Base-by-base conservation (phyloP, 2,113 vertebrate species). In the Blennius ocellaris region DNA sequence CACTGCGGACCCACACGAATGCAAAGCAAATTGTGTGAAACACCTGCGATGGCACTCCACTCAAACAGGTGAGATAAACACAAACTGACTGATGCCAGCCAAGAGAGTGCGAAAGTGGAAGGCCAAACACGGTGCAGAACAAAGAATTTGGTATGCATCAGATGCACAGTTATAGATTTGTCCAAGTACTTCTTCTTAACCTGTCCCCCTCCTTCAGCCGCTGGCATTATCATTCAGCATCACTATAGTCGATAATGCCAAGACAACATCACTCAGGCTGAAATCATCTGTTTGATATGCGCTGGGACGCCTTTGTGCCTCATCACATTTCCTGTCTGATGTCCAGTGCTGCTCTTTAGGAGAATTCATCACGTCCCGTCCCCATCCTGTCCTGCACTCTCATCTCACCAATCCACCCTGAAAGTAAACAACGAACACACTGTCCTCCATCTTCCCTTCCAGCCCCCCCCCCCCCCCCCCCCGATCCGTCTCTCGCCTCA, bases 251-350 rank as follows among this genome's bases (percentile, higher is more conserved):
- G 30, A 84, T 88, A 87, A 87, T 75, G 83, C 61, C 78, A 73
- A 72, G 84, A 69, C 73, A 69, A 72, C 70, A 83, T 82, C 74
- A 72, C 53, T 89, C 82, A 69, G 61, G 65, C 78, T 78, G 64
- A 72, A 87, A 86, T 80, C 80, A 69, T 87, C 84, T 87, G 81
- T 70, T 89, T 90, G 81, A 83, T 87, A 90, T 89, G 79, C 84
- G n/a, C 64, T 30, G 51, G 64, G 78, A 80, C 66, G 79, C 81
- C 73, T 90, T 82, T 80, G 83, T 59, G 78, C 73, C 89, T 86
- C 81, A 87, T 88, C 81, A 77, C 77, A 87, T 87, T 92, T 88
- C 79, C 89, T 69, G 83, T 78, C 75, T 78, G 74, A 88, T 78
- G 86, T 90, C 82, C 87, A 78, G 60, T 73, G 73, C 55, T 57